Evolutionary conservation across 2,888 invertebrate species (phyloP).

Genomic region (Tanaodytes sp.): DNA sequence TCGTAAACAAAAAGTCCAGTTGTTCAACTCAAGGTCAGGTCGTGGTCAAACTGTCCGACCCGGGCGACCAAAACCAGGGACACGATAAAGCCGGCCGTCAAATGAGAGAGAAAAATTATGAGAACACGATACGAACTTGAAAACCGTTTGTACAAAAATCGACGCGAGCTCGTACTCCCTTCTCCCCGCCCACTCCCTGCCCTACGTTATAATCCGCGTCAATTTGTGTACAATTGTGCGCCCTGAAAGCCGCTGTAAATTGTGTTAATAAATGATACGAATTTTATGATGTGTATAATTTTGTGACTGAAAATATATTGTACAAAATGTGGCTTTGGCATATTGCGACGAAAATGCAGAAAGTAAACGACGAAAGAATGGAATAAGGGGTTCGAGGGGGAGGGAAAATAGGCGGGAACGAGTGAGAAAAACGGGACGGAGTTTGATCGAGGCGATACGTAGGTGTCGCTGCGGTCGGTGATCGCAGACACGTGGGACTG

Average conservation of each 20-base stretch:
- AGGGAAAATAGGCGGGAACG: background rate
- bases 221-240: too few relatives aligned
- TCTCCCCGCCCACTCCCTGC: too few relatives aligned
- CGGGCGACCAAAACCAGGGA: too few relatives aligned
- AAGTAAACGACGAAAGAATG: constrained; percentile 6
- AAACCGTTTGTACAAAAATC: constrained; percentile 25
- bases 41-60: too few relatives aligned
- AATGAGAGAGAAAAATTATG: too few relatives aligned
- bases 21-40: too few relatives aligned
- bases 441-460: constrained; percentile 19
- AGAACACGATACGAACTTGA: too few relatives aligned
- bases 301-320: constrained; percentile 50
- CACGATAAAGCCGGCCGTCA: too few relatives aligned
- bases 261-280: constrained; percentile 49
- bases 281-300: constrained; percentile 49
- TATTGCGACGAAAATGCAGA: too few relatives aligned
- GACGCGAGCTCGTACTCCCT: constrained; percentile 20
- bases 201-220: too few relatives aligned
- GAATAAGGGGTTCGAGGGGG: background rate
- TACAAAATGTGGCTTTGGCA: constrained; percentile 46
- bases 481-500: too few relatives aligned
- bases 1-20: too few relatives aligned
- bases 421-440: constrained; percentile 25
- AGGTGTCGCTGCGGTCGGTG: constrained; percentile 45
- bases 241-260: constrained; percentile 39